Conservation (phyloP, 2,888 invertebrate genomes). For the Pinctada fucata region DNA sequence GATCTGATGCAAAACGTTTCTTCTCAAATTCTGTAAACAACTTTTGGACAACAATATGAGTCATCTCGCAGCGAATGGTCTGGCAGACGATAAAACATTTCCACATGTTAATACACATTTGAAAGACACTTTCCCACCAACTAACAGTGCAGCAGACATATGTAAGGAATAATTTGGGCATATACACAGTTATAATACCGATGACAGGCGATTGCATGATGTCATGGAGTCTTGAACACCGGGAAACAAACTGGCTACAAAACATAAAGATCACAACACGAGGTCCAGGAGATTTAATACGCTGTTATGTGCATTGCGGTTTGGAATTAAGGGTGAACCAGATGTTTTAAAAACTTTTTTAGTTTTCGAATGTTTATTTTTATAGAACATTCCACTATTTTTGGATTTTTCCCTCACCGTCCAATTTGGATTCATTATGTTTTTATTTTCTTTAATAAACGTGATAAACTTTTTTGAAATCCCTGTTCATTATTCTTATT, state of each 20-base stretch:
- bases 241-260: neutral
- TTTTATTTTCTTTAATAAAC: too few relatives aligned
- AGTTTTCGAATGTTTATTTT: too few relatives aligned
- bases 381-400: too few relatives aligned
- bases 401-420: too few relatives aligned
- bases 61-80: neutral
- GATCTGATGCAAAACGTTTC: too few relatives aligned
- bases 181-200: neutral
- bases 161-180: neutral
- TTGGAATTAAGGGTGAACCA: neutral
- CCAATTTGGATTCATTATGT: too few relatives aligned
- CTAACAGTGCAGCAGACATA: neutral
- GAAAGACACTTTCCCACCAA: constrained; percentile 1
- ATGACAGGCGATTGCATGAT: neutral
- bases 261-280: neutral
- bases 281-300: neutral
- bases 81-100: constrained; percentile 3
- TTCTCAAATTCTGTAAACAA: neutral
- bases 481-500: too few relatives aligned
- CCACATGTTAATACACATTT: constrained; percentile 3
- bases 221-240: neutral
- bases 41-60: neutral
- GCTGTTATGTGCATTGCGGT: neutral
- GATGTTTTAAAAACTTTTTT: neutral
- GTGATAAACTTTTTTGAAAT: too few relatives aligned